These are phyloP conservation scores for Atherix ibis DNA, from an alignment of 2,888 invertebrate species.

Conservation along the genomic window DNA sequence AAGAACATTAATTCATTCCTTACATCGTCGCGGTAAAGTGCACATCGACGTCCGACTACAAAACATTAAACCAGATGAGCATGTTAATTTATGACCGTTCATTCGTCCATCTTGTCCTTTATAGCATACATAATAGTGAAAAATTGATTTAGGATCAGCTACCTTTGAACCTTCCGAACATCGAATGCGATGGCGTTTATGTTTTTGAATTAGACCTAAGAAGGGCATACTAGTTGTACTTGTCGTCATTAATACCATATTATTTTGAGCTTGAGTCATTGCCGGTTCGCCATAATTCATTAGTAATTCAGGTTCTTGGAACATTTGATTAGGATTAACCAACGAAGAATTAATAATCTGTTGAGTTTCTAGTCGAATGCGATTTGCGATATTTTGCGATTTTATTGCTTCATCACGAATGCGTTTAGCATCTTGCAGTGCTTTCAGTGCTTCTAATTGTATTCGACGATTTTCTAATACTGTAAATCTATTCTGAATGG, in stretches of 20 bases:
- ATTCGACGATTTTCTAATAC: slow-evolving; percentile 23
- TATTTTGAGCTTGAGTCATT: neutral
- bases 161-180: slow-evolving; percentile 34
- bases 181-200: slow-evolving; percentile 27
- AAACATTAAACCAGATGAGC: slow-evolving; percentile 34
- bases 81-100: slow-evolving; percentile 33
- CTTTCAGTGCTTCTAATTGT: slow-evolving; percentile 25
- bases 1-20: no score
- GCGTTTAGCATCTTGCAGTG: slow-evolving; percentile 24
- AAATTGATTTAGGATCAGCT: slow-evolving; percentile 32
- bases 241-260: slow-evolving; percentile 4
- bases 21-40: slow-evolving; percentile 29
- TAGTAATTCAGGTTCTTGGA: slow-evolving; percentile 6
- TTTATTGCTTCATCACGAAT: slow-evolving; percentile 22
- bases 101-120: slow-evolving; percentile 27
- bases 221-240: slow-evolving; percentile 6
- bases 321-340: neutral
- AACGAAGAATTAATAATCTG: slow-evolving; percentile 6
- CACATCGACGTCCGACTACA: slow-evolving; percentile 33
- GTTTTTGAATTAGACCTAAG: slow-evolving; percentile 3
- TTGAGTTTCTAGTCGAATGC: slow-evolving; percentile 17
- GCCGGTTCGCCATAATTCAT: slow-evolving; percentile 1
- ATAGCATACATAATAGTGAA: slow-evolving; percentile 35
- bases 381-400: slow-evolving; percentile 23
- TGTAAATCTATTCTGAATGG: slow-evolving; percentile 17